These are phyloP conservation scores for Gymnoscopelus braueri DNA, from an alignment of 2,797 vertebrate species.

Conservation along the genomic window DNA sequence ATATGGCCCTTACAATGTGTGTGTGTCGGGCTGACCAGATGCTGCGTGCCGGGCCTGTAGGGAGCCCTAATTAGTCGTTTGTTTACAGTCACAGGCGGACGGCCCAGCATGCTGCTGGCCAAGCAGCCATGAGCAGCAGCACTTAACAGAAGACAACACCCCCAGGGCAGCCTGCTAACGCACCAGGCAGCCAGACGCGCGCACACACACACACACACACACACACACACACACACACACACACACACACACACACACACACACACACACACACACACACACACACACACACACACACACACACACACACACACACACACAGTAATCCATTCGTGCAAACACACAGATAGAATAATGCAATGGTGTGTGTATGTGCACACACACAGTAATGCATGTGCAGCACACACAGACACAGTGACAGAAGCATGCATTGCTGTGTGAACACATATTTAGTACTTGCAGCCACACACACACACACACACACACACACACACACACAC, in stretches of 20 bases:
- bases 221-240: no score
- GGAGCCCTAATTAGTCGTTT: conserved; percentile 68
- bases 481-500: no score
- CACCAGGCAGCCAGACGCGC: conserved; percentile 24
- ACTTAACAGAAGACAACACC: conserved; percentile 60
- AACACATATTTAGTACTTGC: no score
- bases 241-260: no score
- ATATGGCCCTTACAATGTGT: neutral
- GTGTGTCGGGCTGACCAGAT: conserved; percentile 62
- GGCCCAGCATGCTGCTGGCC: conserved; percentile 53
- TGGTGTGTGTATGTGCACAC: no score
- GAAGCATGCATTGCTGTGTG: no score
- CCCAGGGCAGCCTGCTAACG: conserved; percentile 44
- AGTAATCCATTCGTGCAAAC: conserved; percentile 30
- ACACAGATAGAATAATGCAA: no score
- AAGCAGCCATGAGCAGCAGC: conserved; percentile 46
- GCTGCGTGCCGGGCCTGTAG: conserved; percentile 56
- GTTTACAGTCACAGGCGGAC: conserved; percentile 68
- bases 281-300: conserved; percentile 22
- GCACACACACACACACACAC: conserved; percentile 2
- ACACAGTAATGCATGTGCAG: no score
- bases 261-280: conserved; percentile 9
- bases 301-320: conserved; percentile 1
- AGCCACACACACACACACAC: no score
- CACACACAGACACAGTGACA: no score